phyloP scores from a whole-genome alignment of 1,140 invertebrate species.

The Aphaenogaster floridana region DNA sequence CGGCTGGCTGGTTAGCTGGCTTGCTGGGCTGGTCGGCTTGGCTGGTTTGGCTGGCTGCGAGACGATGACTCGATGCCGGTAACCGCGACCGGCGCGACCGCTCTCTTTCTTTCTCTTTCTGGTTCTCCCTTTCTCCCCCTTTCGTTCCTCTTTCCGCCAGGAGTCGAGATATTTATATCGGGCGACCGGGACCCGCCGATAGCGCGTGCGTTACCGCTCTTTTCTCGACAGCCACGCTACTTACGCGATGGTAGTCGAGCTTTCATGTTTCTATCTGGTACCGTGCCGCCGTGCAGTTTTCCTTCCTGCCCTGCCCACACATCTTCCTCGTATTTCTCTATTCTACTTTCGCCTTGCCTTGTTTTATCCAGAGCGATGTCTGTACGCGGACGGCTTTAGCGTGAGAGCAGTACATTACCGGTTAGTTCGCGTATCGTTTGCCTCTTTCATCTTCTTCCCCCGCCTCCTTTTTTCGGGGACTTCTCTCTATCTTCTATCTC shows the following conservation, averaged over 20 bases:
- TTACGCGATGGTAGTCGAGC: slow-evolving; percentile 64
- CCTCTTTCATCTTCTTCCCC: slow-evolving; percentile 18
- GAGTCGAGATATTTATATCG: slow-evolving; percentile 73
- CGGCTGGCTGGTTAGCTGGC: background rate
- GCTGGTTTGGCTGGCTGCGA: slow-evolving; percentile 11
- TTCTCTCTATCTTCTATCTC: slow-evolving; percentile 6
- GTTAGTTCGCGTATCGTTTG: slow-evolving; percentile 48
- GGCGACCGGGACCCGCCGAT: slow-evolving; percentile 68
- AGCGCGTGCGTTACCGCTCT: slow-evolving; percentile 56
- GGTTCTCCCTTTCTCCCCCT: background rate
- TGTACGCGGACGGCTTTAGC: slow-evolving; percentile 46
- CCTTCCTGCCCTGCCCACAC: background rate
- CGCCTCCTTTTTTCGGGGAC: background rate
- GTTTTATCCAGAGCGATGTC: background rate
- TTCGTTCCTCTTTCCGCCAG: slow-evolving; percentile 24
- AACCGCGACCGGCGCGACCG: slow-evolving; percentile 53
- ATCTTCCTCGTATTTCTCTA: background rate
- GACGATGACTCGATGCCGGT: slow-evolving; percentile 37
- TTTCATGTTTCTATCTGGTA: slow-evolving; percentile 72
- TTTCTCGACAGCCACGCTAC: slow-evolving; percentile 64
- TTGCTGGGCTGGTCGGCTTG: background rate
- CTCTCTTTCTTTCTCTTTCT: slow-evolving; percentile 12
- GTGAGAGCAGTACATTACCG: slow-evolving; percentile 49
- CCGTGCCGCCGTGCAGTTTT: slow-evolving; percentile 3
- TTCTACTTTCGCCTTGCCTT: background rate